phyloP scores from a whole-genome alignment of 2,797 vertebrate genomes.

The Galaxias olidus region DNA sequence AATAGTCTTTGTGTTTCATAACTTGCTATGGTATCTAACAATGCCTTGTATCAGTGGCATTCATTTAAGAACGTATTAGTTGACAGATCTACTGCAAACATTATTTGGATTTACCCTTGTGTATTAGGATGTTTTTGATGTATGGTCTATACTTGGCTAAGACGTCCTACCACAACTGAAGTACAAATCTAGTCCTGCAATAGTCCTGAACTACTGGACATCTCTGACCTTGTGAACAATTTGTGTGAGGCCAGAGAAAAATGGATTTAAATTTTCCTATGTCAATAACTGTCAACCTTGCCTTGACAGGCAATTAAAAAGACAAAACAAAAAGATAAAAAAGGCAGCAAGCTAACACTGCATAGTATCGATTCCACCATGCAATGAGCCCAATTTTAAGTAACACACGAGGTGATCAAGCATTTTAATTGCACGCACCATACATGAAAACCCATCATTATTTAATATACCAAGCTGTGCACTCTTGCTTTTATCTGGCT shows the following conservation, averaged over 20 bases:
- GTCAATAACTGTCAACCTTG: conserved; percentile 56
- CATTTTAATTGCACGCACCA: too few relatives aligned
- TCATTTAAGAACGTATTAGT: too few relatives aligned
- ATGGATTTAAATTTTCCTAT: conserved; percentile 50
- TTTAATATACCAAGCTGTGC: conserved; percentile 8
- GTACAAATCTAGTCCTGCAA: background rate
- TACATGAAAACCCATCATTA: conserved; percentile 21
- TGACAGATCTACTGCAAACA: too few relatives aligned
- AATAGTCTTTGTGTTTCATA: too few relatives aligned
- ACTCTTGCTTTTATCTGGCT: too few relatives aligned
- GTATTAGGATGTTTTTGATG: too few relatives aligned
- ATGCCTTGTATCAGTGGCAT: too few relatives aligned
- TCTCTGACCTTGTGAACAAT: conserved; percentile 53
- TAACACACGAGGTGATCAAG: too few relatives aligned
- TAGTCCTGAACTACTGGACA: background rate
- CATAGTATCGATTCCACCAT: conserved; percentile 54
- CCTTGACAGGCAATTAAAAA: conserved; percentile 61
- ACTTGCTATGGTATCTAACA: too few relatives aligned
- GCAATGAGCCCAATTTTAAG: conserved; percentile 47
- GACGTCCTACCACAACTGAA: too few relatives aligned
- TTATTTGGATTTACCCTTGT: too few relatives aligned
- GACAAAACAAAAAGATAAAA: conserved; percentile 60
- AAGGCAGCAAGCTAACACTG: conserved; percentile 49
- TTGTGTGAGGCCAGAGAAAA: conserved; percentile 41
- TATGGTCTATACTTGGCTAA: too few relatives aligned